Conservation (phyloP, 1,140 invertebrate species). For the Leptonema lineaticorne region DNA sequence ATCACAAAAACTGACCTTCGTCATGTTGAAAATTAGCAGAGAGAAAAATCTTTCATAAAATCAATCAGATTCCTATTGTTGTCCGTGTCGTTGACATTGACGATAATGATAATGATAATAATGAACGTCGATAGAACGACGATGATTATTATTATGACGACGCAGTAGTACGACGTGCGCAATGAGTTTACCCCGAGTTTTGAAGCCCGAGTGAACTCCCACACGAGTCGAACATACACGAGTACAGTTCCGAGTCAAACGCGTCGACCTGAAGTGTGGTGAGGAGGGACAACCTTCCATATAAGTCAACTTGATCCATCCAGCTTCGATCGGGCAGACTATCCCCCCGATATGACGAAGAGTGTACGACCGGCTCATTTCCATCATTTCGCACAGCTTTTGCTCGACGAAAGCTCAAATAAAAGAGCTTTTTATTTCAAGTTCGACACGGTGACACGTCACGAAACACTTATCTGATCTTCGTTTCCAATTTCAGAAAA, state of each 20-base stretch:
- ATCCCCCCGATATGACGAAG: slow-evolving; percentile 28
- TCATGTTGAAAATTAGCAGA: no score
- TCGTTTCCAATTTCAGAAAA: background rate
- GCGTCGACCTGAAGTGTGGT: background rate
- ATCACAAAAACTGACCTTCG: no score
- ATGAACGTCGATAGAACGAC: no score
- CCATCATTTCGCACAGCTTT: background rate
- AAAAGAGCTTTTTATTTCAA: background rate
- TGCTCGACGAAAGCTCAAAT: background rate
- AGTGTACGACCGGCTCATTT: slow-evolving; percentile 13
- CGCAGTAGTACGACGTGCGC: background rate
- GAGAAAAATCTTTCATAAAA: no score
- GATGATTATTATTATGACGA: no score
- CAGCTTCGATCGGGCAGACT: slow-evolving; percentile 14
- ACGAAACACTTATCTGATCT: slow-evolving; percentile 13
- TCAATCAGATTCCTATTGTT: no score
- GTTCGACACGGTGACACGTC: background rate
- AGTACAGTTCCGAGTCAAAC: slow-evolving; percentile 15
- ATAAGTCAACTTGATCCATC: slow-evolving; percentile 28
- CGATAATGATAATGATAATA: no score
- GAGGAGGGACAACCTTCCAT: slow-evolving; percentile 22
- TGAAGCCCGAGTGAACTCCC: slow-evolving; percentile 22
- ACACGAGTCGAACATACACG: background rate
- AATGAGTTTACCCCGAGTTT: slow-evolving; percentile 7
- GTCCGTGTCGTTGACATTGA: no score